Conservation (phyloP, 2,113 vertebrate genomes). For the Cinclus cinclus region DNA sequence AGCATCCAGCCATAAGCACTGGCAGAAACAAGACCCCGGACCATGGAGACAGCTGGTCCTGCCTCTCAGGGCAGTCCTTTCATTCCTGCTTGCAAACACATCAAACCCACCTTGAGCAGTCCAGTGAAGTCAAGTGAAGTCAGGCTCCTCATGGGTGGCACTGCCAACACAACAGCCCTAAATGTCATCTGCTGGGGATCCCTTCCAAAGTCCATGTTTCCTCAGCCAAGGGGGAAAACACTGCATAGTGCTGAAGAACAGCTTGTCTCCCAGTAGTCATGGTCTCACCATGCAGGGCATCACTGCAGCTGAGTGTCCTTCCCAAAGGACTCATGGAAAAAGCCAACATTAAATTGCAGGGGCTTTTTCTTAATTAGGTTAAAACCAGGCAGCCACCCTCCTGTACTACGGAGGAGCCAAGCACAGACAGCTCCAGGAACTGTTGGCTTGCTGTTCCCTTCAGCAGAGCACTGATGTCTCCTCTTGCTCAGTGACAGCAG, state of each 20-base stretch:
- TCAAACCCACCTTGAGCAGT: background rate
- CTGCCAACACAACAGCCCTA: background rate
- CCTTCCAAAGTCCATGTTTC: background rate
- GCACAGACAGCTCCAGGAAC: background rate
- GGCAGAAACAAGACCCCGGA: slow-evolving; percentile 27
- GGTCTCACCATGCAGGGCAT: rapidly evolving
- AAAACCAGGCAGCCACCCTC: background rate
- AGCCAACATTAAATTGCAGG: background rate
- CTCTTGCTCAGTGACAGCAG: background rate
- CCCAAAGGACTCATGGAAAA: background rate
- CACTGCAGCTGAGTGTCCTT: background rate
- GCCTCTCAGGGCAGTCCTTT: background rate
- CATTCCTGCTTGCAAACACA: background rate
- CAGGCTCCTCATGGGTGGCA: background rate
- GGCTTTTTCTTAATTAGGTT: background rate
- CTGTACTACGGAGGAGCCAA: background rate
- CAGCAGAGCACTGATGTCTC: background rate
- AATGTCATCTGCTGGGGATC: background rate
- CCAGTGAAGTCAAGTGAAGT: background rate
- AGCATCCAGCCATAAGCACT: slow-evolving; percentile 48
- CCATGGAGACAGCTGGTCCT: background rate
- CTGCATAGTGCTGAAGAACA: background rate
- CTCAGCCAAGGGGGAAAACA: background rate
- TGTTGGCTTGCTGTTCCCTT: background rate
- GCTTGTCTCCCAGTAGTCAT: background rate